Evolutionary conservation across 2,113 vertebrate genomes (phyloP).

Genomic region (Thermophis baileyi): DNA sequence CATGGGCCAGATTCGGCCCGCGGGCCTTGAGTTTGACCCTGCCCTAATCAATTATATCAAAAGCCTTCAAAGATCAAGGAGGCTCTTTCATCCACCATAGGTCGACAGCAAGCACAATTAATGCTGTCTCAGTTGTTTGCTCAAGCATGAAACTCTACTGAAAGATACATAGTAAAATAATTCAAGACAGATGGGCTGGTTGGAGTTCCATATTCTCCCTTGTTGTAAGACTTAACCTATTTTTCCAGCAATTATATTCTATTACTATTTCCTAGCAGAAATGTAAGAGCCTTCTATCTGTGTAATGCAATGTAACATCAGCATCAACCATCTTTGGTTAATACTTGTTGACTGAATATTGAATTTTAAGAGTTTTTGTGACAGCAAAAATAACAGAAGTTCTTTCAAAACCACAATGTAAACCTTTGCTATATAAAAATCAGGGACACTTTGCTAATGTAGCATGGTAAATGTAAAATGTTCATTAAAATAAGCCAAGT

Average conservation of each 20-base stretch:
- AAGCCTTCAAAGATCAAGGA: not conserved
- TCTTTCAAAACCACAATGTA: not conserved
- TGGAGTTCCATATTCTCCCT: not conserved
- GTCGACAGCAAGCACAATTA: not conserved
- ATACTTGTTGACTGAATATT: conserved; percentile 11
- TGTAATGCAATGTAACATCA: not conserved
- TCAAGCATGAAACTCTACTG: not conserved
- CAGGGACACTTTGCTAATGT: conserved; percentile 64
- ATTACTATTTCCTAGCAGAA: not conserved
- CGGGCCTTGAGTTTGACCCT: no score
- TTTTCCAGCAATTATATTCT: not conserved
- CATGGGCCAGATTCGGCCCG: no score
- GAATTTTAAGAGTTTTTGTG: not conserved
- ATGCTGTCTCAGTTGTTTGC: not conserved
- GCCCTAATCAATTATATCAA: not conserved
- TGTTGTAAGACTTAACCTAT: not conserved
- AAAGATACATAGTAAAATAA: not conserved
- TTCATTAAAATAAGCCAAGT: conserved; percentile 59
- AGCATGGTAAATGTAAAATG: conserved; percentile 61
- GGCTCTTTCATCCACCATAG: not conserved
- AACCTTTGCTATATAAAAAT: conserved; percentile 62
- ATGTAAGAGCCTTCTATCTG: not conserved
- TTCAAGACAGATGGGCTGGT: not conserved
- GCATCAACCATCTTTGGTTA: accelerated
- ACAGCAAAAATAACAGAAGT: not conserved